These are phyloP conservation scores for Acheta domesticus DNA, from an alignment of 2,888 invertebrate species.

Conservation along the genomic window DNA sequence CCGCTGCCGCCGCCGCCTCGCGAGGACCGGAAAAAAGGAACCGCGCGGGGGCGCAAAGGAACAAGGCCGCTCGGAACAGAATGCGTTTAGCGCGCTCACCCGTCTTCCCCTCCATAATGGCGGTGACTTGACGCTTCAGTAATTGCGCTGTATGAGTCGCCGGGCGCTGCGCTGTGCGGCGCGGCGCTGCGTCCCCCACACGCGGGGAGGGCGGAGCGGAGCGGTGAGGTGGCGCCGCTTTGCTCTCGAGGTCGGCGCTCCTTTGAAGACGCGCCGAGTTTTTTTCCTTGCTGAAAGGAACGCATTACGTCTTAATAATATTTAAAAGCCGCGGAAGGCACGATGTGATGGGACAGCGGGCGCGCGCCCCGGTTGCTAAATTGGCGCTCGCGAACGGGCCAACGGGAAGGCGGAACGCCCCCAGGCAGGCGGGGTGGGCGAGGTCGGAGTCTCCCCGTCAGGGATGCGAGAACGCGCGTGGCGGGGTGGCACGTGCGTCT, in stretches of 20 bases:
- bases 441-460: too few species aligned
- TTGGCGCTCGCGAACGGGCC: not conserved
- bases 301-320: slow-evolving; percentile 10
- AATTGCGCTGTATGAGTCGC: not conserved
- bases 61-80: not conserved
- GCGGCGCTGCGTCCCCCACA: not conserved
- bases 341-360: not conserved
- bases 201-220: too few species aligned
- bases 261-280: not conserved
- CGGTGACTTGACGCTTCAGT: slow-evolving; percentile 8
- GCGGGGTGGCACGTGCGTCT: not conserved
- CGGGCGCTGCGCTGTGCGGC: not conserved
- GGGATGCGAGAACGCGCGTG: not conserved
- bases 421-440: too few species aligned
- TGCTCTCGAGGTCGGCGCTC: not conserved
- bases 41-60: not conserved
- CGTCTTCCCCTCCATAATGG: slow-evolving; percentile 5
- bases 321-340: not conserved
- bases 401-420: too few species aligned
- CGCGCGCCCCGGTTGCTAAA: not conserved
- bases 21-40: not conserved
- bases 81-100: slow-evolving; percentile 5
- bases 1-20: not conserved
- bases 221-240: not conserved
- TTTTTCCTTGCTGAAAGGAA: not conserved